A percentile compares a stretch with the other conserved stretches of the same genome.
phyloP scores from a whole-genome alignment of 2,113 vertebrate species.

The Baryphthengus martii region DNA sequence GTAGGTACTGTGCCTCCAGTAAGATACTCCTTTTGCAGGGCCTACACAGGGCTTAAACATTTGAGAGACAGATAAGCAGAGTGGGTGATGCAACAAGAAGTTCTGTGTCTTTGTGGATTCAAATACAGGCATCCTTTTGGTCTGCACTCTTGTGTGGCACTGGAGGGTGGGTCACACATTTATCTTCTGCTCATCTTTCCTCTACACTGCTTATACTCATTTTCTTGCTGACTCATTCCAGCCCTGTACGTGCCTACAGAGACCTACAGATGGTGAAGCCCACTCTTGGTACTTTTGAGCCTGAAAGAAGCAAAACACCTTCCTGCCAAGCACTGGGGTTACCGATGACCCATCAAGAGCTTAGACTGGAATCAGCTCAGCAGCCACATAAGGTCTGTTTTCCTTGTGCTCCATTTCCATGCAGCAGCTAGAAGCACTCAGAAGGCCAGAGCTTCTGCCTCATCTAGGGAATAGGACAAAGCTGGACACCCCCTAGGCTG shows the following conservation, averaged over 20 bases:
- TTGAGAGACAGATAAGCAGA: neutral
- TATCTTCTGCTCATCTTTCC: neutral
- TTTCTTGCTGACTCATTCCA: neutral
- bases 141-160: neutral
- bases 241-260: neutral
- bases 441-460: neutral
- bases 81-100: neutral
- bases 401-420: neutral
- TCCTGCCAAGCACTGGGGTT: neutral
- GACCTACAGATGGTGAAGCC: neutral
- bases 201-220: neutral
- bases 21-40: neutral
- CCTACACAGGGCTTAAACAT: neutral
- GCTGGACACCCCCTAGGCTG: too few relatives aligned
- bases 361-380: neutral
- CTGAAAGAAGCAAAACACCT: neutral
- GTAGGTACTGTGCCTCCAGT: neutral
- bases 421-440: neutral
- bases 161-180: neutral
- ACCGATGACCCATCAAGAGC: neutral
- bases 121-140: accelerated
- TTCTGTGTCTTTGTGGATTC: neutral
- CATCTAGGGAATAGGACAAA: neutral
- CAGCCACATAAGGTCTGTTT: accelerated
- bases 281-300: accelerated